Conservation (phyloP, 2,888 invertebrate genomes). For the Hirudinaria manillensis region DNA sequence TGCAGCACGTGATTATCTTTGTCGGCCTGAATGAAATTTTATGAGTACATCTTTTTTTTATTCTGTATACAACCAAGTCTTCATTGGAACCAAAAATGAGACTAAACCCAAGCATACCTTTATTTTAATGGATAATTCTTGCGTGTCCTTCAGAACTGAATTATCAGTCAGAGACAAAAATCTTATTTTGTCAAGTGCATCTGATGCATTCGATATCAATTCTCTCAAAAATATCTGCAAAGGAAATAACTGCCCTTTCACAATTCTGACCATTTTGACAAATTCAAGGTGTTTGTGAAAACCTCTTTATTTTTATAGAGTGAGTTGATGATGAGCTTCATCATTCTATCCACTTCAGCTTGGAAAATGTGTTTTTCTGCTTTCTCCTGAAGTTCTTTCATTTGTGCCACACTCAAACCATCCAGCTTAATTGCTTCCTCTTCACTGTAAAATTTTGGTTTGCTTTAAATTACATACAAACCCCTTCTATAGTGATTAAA, state of each 20-base stretch:
- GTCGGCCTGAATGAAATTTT: slow-evolving; percentile 62
- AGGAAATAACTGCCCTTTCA: slow-evolving; percentile 33
- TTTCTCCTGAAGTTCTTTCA: slow-evolving; percentile 80
- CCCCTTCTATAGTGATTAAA: not conserved
- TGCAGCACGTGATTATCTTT: slow-evolving; percentile 83
- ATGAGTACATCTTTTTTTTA: not conserved
- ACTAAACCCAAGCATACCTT: slow-evolving; percentile 56
- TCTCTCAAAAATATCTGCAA: slow-evolving; percentile 86
- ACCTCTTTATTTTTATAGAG: slow-evolving; percentile 96
- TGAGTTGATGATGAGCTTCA: slow-evolving; percentile 99
- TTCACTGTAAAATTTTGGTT: slow-evolving; percentile 63
- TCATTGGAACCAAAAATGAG: not conserved
- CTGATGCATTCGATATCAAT: slow-evolving; percentile 96
- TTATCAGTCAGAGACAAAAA: slow-evolving; percentile 83
- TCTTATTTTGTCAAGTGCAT: slow-evolving; percentile 95
- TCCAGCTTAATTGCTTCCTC: slow-evolving; percentile 94
- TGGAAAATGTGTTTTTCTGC: slow-evolving; percentile 72
- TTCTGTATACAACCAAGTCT: not conserved
- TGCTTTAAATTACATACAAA: slow-evolving; percentile 8
- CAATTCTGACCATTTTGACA: not conserved
- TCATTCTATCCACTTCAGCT: slow-evolving; percentile 98
- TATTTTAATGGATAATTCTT: slow-evolving; percentile 81
- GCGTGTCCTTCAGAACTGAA: slow-evolving; percentile 68
- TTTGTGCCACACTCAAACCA: slow-evolving; percentile 84
- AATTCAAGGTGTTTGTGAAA: slow-evolving; percentile 32